A percentile compares a stretch with the other conserved stretches of the same genome.
These are phyloP conservation scores for Halcyon leucocephala DNA, from an alignment of 2,797 vertebrate genomes.

Conservation along the genomic window DNA sequence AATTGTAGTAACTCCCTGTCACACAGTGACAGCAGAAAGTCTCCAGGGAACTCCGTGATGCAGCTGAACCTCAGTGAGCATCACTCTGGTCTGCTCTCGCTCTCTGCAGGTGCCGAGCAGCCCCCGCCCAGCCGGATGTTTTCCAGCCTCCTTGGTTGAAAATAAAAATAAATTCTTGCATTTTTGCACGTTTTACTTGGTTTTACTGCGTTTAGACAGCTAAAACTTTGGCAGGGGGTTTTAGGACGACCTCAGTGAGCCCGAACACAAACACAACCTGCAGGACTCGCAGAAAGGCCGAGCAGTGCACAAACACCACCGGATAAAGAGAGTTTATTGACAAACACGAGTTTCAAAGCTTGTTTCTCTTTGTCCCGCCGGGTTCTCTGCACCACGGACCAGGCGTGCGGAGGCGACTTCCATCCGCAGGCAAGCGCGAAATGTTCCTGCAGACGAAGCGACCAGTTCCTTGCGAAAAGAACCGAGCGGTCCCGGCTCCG, in stretches of 20 bases:
- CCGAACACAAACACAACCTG: accelerated
- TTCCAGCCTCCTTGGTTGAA: no score
- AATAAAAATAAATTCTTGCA: background rate
- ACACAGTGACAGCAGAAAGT: background rate
- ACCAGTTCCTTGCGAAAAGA: background rate
- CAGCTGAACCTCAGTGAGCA: no score
- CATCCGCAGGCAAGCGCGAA: background rate
- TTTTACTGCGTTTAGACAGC: background rate
- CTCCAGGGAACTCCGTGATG: accelerated
- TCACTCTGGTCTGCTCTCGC: no score
- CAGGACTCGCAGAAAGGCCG: no score
- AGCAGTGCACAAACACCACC: accelerated
- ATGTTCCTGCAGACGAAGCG: background rate
- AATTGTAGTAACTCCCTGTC: background rate
- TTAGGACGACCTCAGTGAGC: accelerated
- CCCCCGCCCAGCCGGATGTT: accelerated
- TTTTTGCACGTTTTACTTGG: background rate
- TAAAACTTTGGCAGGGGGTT: accelerated
- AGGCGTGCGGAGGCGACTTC: background rate
- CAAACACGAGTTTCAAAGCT: accelerated
- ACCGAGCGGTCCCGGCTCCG: accelerated
- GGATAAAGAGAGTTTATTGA: accelerated
- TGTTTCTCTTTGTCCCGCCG: accelerated
- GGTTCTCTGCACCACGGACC: accelerated
- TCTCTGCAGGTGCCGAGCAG: no score